Evolutionary conservation across 2,888 invertebrate species (phyloP).

Genomic region (Drosophila paramelanica): DNA sequence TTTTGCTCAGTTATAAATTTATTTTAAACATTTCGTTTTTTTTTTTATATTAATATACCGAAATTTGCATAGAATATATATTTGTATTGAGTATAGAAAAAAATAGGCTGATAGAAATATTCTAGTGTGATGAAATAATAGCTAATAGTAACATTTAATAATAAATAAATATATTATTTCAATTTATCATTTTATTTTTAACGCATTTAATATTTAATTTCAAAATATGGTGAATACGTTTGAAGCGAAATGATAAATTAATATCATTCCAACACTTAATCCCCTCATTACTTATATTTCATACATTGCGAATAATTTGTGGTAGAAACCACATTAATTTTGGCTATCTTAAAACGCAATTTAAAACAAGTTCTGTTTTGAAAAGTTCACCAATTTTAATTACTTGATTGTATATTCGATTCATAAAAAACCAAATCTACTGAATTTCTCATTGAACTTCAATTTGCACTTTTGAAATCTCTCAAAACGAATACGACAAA

Average conservation of each 20-base stretch:
- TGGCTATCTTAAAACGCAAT: conserved; percentile 2
- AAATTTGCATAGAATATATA: too few relatives aligned
- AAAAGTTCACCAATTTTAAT: conserved; percentile 35
- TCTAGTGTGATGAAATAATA: too few relatives aligned
- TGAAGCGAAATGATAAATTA: too few relatives aligned
- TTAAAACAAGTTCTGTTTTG: conserved; percentile 28
- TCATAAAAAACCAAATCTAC: background rate
- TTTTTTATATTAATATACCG: too few relatives aligned
- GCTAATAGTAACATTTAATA: too few relatives aligned
- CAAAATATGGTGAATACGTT: too few relatives aligned
- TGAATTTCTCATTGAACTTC: conserved; percentile 15
- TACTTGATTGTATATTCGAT: background rate
- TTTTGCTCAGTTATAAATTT: background rate
- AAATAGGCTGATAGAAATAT: too few relatives aligned
- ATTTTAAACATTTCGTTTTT: background rate
- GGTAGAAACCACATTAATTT: background rate
- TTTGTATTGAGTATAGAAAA: too few relatives aligned
- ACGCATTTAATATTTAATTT: too few relatives aligned
- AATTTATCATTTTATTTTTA: too few relatives aligned
- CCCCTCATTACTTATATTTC: conserved; percentile 4
- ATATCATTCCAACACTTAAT: background rate
- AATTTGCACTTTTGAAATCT: conserved; percentile 31
- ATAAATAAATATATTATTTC: too few relatives aligned
- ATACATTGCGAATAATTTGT: conserved; percentile 5
- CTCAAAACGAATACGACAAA: conserved; percentile 1